Base-by-base conservation (phyloP, 2,888 invertebrate species). In the Drosophila bunnanda region DNA sequence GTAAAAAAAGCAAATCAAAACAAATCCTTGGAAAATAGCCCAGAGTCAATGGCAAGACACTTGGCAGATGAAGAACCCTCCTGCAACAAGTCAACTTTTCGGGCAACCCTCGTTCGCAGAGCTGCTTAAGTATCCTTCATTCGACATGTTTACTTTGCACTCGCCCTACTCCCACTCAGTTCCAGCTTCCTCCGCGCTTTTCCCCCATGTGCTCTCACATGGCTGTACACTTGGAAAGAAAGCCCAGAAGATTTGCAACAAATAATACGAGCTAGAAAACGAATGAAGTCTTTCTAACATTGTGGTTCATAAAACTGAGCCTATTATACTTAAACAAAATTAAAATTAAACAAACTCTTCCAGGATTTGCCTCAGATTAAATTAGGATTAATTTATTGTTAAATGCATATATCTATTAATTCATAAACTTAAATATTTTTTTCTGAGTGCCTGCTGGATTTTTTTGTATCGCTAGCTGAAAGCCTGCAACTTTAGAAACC, bases 401-500 rank as follows among this genome's bases (percentile, higher is more conserved):
- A 12, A 4, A 25, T 4, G 15, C 4, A 30, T 8, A 13, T 17
- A 20, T 20, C 6, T 8, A 1, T 13, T 17, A 4, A 2, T 30
- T 30, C 4, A 8, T 1, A 10, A 9, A 2, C 8, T 8, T 17
- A 1, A 0, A 2, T 2, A 9, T 50, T 30, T 32, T 32, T 2
- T 30, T 41, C 20, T 13, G 20, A n/a, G 59, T 59, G 59, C 17
- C 10, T 6, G 73, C 66, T 28, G n/a, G 13, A 32, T 48, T 66
- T 78, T 62, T 64, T 56, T 70, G 41, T 41, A 68, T 61, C 61
- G 77, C 43, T 50, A 41, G 39, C 41, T 36, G 39, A 34, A 20
- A 50, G 48, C 52, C 70, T 72, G 69, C 66, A 84, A 89, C 88
- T 84, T 84, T 75, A 60, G 62, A 69, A 76, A 77, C 74, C 79